Evolutionary conservation across 1,140 invertebrate species (phyloP), one percentile per base, ranked within the genome.

Genomic region (Ceratina calcarata): DNA sequence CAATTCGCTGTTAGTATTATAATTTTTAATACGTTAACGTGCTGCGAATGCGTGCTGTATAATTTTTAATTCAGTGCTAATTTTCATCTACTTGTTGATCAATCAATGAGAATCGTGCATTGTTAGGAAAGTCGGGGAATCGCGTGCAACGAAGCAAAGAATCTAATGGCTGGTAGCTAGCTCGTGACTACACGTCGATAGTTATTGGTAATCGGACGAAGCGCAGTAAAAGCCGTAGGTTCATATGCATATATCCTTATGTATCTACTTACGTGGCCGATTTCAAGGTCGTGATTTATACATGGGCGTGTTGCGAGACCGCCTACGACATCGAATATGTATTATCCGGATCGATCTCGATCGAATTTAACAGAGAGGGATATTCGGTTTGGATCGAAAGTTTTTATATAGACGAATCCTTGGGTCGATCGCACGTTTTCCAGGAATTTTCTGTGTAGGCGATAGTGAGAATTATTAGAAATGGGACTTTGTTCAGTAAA

Each of bases 271-370:
- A 73, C 74, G 61, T 76, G 75, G 75, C 61, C 72, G 70, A 83
- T 87, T 76, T 80, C 83, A 85, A 85, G 85, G 83, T 81, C 81
- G 81, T 64, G 62, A 76, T 82, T 78, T 82, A 81, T 76, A 69
- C 58, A 61, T 37, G 64, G 16, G 65, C 45, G 32, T 20, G 37
- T 60, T 49, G 16, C 58, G 60, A 20, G 57, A 12, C n/a, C 68
- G 68, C 32, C n/a, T 57, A 57, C 55, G 55, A 16, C 55, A 57
- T 57, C 55, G 55, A 57, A 13, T 4, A 57, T 13, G 55, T 57
- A n/a, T 4, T 57, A 57, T 32, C 68, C 1, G n/a, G 53, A 55
- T n/a, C 53, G 18, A n/a, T n/a, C 57, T 20, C 6, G n/a, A 10
- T 60, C 57, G 57, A 60, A n/a, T 60, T 20, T n/a, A 45, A 45